Base-by-base conservation (phyloP, 2,888 invertebrate genomes). In the Drosophila phalerata region DNA sequence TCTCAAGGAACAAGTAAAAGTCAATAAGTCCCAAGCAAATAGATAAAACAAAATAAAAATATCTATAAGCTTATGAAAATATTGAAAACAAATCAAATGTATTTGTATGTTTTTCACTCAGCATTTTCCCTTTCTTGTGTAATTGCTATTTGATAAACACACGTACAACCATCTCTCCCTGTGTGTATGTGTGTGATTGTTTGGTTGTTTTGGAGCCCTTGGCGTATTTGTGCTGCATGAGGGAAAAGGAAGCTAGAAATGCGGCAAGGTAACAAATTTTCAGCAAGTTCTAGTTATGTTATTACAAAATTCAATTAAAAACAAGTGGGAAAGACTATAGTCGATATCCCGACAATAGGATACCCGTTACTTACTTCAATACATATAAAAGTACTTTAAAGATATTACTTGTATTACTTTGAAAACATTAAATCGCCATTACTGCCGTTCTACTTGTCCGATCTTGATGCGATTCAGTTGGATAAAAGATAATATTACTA, bases 101-200 rank as follows among this genome's bases (percentile, higher is more conserved):
- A 38, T 49, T 48, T 49, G 19, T 37, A 53, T 48, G 43, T 51
- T 76, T 49, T 58, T 43, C 37, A 13, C 2, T 38, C 11, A 30
- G 17, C 11, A 30, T n/a, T 28, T 15, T 4, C 10, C 19, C 19
- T 28, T 48, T 25, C 15, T 43, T 60, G 34, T 38, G 58, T 67
- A 73, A 78, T 78, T 75, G 79, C 43, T 40, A 64, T 78, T 78
- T 67, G 67, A 78, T 66, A 67, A 45, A 55, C 53, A 45, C 28
- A 38, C 38, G n/a, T 43, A 34, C 40, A 51, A 25, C 15, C 25
- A 37, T 38, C 5, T 11, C 3, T 22, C 11, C n/a, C 11, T 11
- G 19, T n/a, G n/a, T 51, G 37, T 37, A 1, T 13, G 30, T 38
- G n/a, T 48, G 57, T 40, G 40, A 38, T 48, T 13, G 38, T 37